Conservation (phyloP, 2,797 vertebrate species). For the Amazona finschi region DNA sequence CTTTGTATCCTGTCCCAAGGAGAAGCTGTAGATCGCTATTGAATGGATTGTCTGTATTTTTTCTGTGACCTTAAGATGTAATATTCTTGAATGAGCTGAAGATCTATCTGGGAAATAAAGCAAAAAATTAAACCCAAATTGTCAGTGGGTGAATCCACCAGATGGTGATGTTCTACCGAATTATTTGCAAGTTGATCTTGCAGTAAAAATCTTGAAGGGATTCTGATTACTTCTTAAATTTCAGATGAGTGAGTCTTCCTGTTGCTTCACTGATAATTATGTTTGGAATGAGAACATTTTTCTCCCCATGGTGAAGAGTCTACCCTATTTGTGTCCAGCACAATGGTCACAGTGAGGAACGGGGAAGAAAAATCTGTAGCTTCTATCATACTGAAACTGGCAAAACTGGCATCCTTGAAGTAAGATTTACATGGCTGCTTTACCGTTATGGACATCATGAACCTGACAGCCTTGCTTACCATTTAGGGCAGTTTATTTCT, state of each 20-base stretch:
- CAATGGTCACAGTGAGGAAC: background rate
- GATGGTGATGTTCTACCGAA: conserved; percentile 65
- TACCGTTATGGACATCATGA: background rate
- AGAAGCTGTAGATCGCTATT: background rate
- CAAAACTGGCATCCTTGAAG: background rate
- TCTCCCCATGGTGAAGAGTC: background rate
- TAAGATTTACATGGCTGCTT: background rate
- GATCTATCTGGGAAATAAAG: background rate
- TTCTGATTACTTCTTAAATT: conserved; percentile 14
- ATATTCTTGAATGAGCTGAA: background rate
- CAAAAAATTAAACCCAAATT: background rate
- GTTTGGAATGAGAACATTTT: background rate
- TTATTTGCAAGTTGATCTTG: conserved; percentile 25
- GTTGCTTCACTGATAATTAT: background rate
- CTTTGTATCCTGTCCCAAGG: background rate
- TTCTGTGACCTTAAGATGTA: background rate
- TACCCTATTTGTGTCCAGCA: background rate
- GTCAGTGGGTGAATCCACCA: conserved; percentile 50
- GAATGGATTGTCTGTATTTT: background rate
- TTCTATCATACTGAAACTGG: background rate
- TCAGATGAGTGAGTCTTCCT: background rate
- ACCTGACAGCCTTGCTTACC: background rate
- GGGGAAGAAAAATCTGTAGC: background rate
- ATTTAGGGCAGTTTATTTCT: background rate
- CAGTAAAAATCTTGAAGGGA: conserved; percentile 11